A percentile compares a stretch with the other conserved stretches of the same genome.
These are phyloP conservation scores for Sanderia malayensis DNA, from an alignment of 30 jellyfish, hydroid and myxozoan species.

Conservation along the genomic window DNA sequence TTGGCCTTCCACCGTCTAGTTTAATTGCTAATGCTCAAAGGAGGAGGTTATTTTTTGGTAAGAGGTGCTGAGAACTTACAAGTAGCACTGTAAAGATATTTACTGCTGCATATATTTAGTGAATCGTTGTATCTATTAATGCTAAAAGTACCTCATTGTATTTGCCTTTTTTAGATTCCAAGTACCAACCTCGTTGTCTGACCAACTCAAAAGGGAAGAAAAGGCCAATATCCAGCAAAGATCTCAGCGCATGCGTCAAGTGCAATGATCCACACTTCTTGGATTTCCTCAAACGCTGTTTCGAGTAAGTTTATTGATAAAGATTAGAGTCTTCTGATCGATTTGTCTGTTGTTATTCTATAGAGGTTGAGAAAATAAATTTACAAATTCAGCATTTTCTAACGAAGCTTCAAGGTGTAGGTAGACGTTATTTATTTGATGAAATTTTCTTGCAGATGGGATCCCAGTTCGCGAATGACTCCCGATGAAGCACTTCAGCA, in stretches of 20 bases:
- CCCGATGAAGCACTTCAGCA: conserved; percentile 95
- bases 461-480: conserved; percentile 85
- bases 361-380: too few relatives aligned
- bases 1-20: conserved; percentile 85
- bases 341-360: too few relatives aligned
- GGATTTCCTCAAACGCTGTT: conserved; percentile 79
- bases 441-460: conserved; percentile 71
- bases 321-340: too few relatives aligned
- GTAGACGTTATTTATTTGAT: too few relatives aligned
- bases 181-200: conserved; percentile 85
- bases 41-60: conserved; percentile 84
- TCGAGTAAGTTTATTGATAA: conserved; percentile 89
- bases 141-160: too few relatives aligned
- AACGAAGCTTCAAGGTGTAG: too few relatives aligned
- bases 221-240: conserved; percentile 65
- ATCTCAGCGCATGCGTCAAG: conserved; percentile 66
- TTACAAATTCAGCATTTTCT: too few relatives aligned
- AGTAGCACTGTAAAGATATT: too few relatives aligned
- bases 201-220: conserved; percentile 90
- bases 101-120: too few relatives aligned
- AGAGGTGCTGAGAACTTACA: too few relatives aligned
- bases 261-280: conserved; percentile 79
- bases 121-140: too few relatives aligned
- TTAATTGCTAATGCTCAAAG: conserved; percentile 82
- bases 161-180: conserved; percentile 58